phyloP scores from a whole-genome alignment of 53 echinoderm and acorn worm species.

The Paracentrotus lividus region DNA sequence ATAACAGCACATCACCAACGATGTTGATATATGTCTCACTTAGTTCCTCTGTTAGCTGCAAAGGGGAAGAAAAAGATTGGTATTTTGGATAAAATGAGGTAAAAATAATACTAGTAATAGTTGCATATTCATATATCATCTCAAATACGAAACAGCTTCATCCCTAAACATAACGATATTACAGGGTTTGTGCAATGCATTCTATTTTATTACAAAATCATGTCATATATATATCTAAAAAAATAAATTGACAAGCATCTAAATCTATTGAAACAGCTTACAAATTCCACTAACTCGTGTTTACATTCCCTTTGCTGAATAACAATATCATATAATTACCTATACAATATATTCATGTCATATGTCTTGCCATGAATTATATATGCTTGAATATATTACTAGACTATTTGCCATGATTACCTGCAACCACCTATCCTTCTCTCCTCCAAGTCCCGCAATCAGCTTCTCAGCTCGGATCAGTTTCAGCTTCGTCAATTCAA shows the following conservation, averaged over 20 bases:
- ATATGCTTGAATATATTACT: not conserved
- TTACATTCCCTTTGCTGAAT: no score
- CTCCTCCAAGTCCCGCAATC: slow-evolving; percentile 94
- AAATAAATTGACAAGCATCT: not conserved
- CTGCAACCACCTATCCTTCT: slow-evolving; percentile 96
- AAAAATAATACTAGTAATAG: no score
- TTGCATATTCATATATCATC: no score
- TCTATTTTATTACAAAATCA: no score
- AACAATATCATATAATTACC: no score
- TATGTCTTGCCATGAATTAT: not conserved
- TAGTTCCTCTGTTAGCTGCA: slow-evolving; percentile 82
- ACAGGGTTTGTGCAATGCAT: no score
- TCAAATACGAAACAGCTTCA: no score
- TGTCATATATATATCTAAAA: not conserved
- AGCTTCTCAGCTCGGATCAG: slow-evolving; percentile 94
- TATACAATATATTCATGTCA: not conserved
- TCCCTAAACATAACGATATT: no score
- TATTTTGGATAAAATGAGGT: not conserved
- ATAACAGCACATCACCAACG: slow-evolving; percentile 96
- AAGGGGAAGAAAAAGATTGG: not conserved
- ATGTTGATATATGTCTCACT: slow-evolving; percentile 93
- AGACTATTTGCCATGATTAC: slow-evolving; percentile 54
- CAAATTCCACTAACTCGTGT: no score
- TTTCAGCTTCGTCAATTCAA: slow-evolving; percentile 93
- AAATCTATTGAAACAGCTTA: no score